Base-by-base conservation (phyloP, 2,888 invertebrate genomes). In the Gastracanthus pulcherrimus region DNA sequence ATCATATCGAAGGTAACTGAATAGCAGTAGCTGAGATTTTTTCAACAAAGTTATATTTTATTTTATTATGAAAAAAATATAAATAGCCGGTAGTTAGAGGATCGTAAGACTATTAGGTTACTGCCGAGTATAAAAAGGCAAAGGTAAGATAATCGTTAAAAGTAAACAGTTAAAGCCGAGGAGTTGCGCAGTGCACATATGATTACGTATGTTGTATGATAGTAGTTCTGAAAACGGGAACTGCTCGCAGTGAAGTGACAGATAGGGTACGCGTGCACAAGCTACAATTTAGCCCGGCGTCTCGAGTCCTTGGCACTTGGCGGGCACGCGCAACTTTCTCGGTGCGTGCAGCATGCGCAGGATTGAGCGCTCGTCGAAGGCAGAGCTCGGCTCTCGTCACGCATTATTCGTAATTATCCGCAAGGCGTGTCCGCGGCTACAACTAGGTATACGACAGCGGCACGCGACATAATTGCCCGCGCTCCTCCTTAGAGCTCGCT, bases 381-480 rank as follows among this genome's bases (percentile, higher is more conserved):
- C 62, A 41, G 16, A 45, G 29, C 23, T 23, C 71, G 62, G 34
- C 41, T 7, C 60, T 77, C 72, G 51, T 55, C 78, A 31, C 66
- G 38, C 66, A 72, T 79, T 71, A 72, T 58, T 26, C 72, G 66
- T 55, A 67, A 74, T 74, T 74, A 60, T 29, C 48, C 74, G 48
- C n/a, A 41, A 7, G 66, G 79, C 78, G 78, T 71, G 55, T 78
- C 71, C 13, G n/a, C 48, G 51, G n/a, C n/a, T n/a, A n/a, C n/a
- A n/a, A n/a, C n/a, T n/a, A n/a, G n/a, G n/a, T n/a, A n/a, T n/a
- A n/a, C n/a, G n/a, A n/a, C 36, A 13, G 29, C 19, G 26, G 34
- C 70, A 64, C 62, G 77, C 77, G 70, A 77, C 78, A 31, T 72
- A 72, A 70, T 77, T 45, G 69, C 55, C 58, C 41, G 13, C 58